Evolutionary conservation across 2,113 vertebrate species (phyloP).

Genomic region (Vireo altiloquus): DNA sequence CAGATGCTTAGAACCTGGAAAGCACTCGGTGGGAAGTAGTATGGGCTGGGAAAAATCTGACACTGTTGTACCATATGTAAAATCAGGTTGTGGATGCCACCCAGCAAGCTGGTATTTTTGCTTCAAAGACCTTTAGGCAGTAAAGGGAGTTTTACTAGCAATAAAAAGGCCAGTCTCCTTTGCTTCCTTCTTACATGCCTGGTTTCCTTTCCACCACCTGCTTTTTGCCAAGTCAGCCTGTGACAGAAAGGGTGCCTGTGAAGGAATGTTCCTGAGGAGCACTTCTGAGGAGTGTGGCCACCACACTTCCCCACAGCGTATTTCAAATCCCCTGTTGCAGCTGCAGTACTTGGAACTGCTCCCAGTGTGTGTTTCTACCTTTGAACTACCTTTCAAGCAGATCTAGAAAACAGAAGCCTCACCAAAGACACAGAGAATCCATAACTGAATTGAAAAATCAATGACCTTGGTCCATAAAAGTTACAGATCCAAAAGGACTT

Average conservation of each 20-base stretch:
- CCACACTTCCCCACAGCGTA: rapidly evolving
- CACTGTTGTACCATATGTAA: slow-evolving; percentile 44
- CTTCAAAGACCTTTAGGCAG: slow-evolving; percentile 48
- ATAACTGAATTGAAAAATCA: neutral
- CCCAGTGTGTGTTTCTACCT: neutral
- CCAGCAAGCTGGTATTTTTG: slow-evolving; percentile 51
- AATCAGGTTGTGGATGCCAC: slow-evolving; percentile 44
- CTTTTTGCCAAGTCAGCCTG: neutral
- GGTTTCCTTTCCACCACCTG: slow-evolving; percentile 5
- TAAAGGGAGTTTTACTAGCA: slow-evolving; percentile 33
- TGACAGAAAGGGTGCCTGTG: neutral
- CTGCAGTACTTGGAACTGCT: neutral
- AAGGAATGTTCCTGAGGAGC: neutral
- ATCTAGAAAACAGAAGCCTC: neutral
- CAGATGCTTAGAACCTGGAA: neutral
- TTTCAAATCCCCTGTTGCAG: neutral
- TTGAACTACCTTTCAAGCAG: neutral
- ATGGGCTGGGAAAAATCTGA: neutral
- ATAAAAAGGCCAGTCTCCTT: neutral
- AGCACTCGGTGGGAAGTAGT: slow-evolving; percentile 7
- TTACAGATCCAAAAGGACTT: neutral
- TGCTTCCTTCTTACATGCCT: neutral
- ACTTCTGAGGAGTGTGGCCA: neutral
- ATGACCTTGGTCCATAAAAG: neutral
- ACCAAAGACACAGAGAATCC: neutral